Percentiles rank a stretch among this genome's conserved stretches.
These are phyloP conservation scores for Brachionichthys hirsutus DNA, from an alignment of 2,113 vertebrate genomes.

Conservation along the genomic window DNA sequence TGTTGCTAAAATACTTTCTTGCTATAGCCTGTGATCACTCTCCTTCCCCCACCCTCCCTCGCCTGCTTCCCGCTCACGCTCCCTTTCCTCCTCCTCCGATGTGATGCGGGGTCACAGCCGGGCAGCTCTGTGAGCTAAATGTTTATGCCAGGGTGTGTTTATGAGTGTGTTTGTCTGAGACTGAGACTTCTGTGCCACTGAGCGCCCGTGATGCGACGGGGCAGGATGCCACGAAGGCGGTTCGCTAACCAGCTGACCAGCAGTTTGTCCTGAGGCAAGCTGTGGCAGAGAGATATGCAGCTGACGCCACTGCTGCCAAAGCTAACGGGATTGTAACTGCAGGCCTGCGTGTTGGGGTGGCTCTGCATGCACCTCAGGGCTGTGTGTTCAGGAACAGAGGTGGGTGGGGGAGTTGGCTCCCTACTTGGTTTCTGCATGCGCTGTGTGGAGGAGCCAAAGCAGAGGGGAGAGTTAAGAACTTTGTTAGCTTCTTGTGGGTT, in stretches of 20 bases:
- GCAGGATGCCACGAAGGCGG: conserved; percentile 48
- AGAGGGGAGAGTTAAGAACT: conserved; percentile 16
- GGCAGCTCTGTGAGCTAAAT: conserved; percentile 73
- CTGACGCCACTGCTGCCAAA: conserved; percentile 25
- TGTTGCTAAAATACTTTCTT: conserved; percentile 19
- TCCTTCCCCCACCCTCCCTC: conserved; percentile 4
- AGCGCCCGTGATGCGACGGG: conserved; percentile 32
- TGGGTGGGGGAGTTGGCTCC: conserved; percentile 31
- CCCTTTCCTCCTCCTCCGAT: conserved; percentile 28
- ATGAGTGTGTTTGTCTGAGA: conserved; percentile 22
- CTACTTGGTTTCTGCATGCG: conserved; percentile 26
- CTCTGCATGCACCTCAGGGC: conserved; percentile 24
- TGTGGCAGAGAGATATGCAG: conserved; percentile 38
- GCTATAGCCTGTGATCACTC: conserved; percentile 19
- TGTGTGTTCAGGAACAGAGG: conserved; percentile 34
- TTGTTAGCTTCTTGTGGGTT: conserved; percentile 18
- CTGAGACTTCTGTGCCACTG: conserved; percentile 17
- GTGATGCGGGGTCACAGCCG: conserved; percentile 83
- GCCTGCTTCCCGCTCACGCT: conserved; percentile 1
- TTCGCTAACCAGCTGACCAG: conserved; percentile 46
- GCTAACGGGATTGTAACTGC: conserved; percentile 12
- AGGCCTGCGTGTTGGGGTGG: conserved; percentile 12
- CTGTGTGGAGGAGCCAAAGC: conserved; percentile 25
- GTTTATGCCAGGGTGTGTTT: conserved; percentile 68
- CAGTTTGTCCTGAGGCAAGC: conserved; percentile 43